phyloP scores from a whole-genome alignment of 2,113 vertebrate species.

The Dinomys branickii region DNA sequence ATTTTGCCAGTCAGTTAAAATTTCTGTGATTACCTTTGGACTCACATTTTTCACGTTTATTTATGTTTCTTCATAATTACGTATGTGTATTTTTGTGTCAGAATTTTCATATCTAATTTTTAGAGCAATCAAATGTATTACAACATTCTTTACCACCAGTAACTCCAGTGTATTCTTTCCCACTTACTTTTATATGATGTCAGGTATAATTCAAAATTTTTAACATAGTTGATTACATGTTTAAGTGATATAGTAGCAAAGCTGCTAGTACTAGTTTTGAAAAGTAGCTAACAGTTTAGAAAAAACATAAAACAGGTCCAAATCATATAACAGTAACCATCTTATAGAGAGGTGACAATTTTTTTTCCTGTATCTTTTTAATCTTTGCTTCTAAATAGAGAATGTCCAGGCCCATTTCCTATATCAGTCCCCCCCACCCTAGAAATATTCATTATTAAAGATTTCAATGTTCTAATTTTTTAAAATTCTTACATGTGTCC shows the following conservation, averaged over 20 bases:
- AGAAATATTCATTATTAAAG: not conserved
- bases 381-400: not conserved
- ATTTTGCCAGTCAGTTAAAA: not conserved
- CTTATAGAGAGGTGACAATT: not conserved
- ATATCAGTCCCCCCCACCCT: not conserved
- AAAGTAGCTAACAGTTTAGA: not conserved
- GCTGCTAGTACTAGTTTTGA: not conserved
- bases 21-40: not conserved
- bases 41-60: not conserved
- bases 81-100: not conserved
- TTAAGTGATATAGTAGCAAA: not conserved
- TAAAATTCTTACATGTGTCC: not conserved
- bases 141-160: not conserved
- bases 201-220: not conserved
- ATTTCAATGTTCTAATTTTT: not conserved
- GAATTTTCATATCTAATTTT: not conserved
- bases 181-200: not conserved
- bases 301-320: not conserved
- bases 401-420: not conserved
- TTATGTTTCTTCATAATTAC: conserved; percentile 13
- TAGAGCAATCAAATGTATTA: not conserved
- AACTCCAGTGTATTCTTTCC: not conserved
- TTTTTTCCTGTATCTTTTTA: not conserved
- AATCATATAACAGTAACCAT: not conserved
- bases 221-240: not conserved